Percentiles rank a stretch among this genome's conserved stretches.
phyloP scores from a whole-genome alignment of 1,140 invertebrate species.

The Eumeta japonica region DNA sequence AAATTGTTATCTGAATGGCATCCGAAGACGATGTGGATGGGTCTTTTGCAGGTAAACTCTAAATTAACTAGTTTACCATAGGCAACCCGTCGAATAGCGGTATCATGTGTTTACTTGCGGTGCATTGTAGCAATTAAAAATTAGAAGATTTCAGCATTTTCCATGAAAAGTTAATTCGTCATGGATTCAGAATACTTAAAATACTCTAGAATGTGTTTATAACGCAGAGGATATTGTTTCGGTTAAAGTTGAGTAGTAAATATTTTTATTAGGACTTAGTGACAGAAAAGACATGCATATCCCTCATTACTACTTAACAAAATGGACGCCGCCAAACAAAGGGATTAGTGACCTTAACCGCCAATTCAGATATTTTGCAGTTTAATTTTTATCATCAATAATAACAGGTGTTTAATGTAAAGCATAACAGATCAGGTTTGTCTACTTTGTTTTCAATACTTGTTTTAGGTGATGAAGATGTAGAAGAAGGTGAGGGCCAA shows the following conservation, averaged over 20 bases:
- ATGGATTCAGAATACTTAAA: too few relatives aligned
- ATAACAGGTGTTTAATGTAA: not conserved
- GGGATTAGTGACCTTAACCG: slow-evolving; percentile 59
- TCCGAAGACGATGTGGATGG: slow-evolving; percentile 77
- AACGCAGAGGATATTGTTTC: too few relatives aligned
- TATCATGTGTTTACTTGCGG: slow-evolving; percentile 60
- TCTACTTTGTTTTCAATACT: slow-evolving; percentile 33
- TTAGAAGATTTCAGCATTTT: slow-evolving; percentile 37
- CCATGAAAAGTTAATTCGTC: slow-evolving; percentile 17
- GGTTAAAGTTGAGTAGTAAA: slow-evolving; percentile 39
- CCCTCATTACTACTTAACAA: slow-evolving; percentile 65
- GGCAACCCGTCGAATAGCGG: slow-evolving; percentile 57
- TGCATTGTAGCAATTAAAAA: slow-evolving; percentile 56
- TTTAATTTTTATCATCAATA: not conserved
- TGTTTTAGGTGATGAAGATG: slow-evolving; percentile 68
- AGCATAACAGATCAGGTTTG: slow-evolving; percentile 20
- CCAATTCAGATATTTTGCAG: slow-evolving; percentile 8
- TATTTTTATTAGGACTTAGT: slow-evolving; percentile 54
- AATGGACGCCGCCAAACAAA: slow-evolving; percentile 71
- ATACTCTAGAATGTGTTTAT: too few relatives aligned
- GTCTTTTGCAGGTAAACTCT: slow-evolving; percentile 71
- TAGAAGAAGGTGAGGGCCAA: slow-evolving; percentile 63
- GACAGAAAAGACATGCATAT: slow-evolving; percentile 58
- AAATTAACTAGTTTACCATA: slow-evolving; percentile 54
- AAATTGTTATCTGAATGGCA: slow-evolving; percentile 62